Evolutionary conservation across 2,113 vertebrate species (phyloP).

Genomic region (Natator depressus): DNA sequence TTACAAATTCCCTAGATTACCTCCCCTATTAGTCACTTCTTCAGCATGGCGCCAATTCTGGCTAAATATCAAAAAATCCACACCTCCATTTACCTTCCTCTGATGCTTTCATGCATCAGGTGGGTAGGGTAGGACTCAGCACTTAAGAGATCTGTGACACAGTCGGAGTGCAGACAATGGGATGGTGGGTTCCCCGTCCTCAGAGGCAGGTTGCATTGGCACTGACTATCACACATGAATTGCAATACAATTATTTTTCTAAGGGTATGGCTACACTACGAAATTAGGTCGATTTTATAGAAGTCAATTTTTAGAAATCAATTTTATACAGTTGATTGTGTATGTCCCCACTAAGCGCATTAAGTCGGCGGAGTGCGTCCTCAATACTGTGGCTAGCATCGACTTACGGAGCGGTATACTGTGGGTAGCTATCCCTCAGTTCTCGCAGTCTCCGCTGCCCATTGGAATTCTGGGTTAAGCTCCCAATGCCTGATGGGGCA

Average conservation of each 20-base stretch:
- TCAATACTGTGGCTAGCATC: no score
- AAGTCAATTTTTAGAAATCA: no score
- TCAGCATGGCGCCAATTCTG: neutral
- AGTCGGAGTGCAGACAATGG: neutral
- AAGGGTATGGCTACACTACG: neutral
- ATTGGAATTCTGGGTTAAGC: no score
- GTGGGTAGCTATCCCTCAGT: no score
- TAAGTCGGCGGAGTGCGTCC: no score
- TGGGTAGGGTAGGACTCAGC: neutral
- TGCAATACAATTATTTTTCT: neutral
- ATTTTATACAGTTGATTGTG: no score
- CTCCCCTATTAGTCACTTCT: neutral
- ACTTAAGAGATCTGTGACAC: neutral
- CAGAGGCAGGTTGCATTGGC: neutral
- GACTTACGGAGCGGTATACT: no score
- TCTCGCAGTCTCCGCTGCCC: no score
- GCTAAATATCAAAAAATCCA: neutral
- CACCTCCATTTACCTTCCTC: neutral
- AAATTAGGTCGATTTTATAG: no score
- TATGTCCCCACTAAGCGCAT: no score
- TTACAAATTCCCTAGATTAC: neutral
- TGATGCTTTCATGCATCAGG: neutral
- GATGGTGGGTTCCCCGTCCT: no score
- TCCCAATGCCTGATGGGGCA: no score
- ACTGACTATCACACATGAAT: neutral